Base-by-base conservation (phyloP, 2,888 invertebrate species). In the Drosophila nr. perissopoda region DNA sequence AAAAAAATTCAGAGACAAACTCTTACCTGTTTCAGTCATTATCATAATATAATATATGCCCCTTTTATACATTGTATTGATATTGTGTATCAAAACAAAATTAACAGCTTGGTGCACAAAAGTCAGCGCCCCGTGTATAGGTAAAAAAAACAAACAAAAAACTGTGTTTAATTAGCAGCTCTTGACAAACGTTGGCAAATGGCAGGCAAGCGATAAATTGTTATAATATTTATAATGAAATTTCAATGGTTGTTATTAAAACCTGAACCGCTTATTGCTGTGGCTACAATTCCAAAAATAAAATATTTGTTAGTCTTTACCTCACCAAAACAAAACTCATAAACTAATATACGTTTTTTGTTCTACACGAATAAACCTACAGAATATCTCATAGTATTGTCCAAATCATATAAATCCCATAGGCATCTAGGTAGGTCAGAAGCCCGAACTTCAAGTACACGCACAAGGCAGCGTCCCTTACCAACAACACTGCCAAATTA, bases 81-180 rank as follows among this genome's bases (percentile, higher is more conserved):
- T 40, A 48, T 48, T n/a, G 52, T 10, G 69, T 60, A 49, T 36
- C 42, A 29, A 27, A 58, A 18, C 10, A 33, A 56, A 53, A 65
- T 56, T 38, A 65, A 21, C 38, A 53, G 25, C 63, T 7, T 25
- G 21, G 46, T 46, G 46, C 29, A 29, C 63, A 56, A 58, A 68
- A 52, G 25, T 48, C 58, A 59, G 38, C 52, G 40, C 29, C 60
- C 21, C 53, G 48, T 49, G 66, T 48, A 49, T 18, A 25, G 7
- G 52, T 48, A 34, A 70, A 73, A 70, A 75, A 75, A 40, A 69
- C 56, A 69, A 73, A 56, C 51, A 40, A 70, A 58, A 69, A 73
- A 57, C 51, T 60, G 68, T 54, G 54, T 53, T 67, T 74, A 76
- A 90, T 89, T 87, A 90, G 73, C 87, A 46, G 53, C 57, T 66